These are phyloP conservation scores for Mimumesa dahlbomi DNA, from an alignment of 2,888 invertebrate genomes.

Conservation along the genomic window DNA sequence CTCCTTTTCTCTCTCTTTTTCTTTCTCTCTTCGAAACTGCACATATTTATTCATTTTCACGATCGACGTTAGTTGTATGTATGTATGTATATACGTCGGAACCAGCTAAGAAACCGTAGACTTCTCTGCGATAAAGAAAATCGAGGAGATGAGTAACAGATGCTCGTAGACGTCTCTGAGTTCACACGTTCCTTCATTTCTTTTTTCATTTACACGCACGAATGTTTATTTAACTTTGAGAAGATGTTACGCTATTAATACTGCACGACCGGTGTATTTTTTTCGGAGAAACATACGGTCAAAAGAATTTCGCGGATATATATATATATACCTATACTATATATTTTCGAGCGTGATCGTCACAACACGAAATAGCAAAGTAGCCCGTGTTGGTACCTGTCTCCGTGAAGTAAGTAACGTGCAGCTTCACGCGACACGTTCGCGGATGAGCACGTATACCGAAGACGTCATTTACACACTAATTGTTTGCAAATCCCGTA, in stretches of 20 bases:
- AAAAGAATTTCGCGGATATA: conserved; percentile 8
- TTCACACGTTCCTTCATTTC: too few species aligned
- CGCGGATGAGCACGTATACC: conserved; percentile 11
- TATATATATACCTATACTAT: too few species aligned
- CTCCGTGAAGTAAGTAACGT: background rate
- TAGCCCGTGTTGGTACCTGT: too few species aligned
- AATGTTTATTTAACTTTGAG: conserved; percentile 2
- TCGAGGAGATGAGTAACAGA: too few species aligned
- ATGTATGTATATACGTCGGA: too few species aligned
- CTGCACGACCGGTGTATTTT: background rate
- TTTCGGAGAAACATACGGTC: background rate
- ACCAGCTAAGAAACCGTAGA: too few species aligned
- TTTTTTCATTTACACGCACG: background rate
- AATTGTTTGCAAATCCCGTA: conserved; percentile 60
- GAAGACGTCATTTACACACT: conserved; percentile 39
- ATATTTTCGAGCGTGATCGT: background rate
- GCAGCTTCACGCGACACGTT: background rate
- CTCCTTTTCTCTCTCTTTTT: too few species aligned
- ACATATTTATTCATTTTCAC: conserved; percentile 8
- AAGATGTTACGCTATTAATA: too few species aligned
- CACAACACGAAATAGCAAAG: background rate
- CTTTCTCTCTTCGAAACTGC: conserved; percentile 38
- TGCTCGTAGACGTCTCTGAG: too few species aligned
- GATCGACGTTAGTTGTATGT: background rate
- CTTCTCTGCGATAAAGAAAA: too few species aligned